These are phyloP conservation scores for Coelogynopora nodosa DNA, from an alignment of 2,888 invertebrate genomes.

Conservation along the genomic window DNA sequence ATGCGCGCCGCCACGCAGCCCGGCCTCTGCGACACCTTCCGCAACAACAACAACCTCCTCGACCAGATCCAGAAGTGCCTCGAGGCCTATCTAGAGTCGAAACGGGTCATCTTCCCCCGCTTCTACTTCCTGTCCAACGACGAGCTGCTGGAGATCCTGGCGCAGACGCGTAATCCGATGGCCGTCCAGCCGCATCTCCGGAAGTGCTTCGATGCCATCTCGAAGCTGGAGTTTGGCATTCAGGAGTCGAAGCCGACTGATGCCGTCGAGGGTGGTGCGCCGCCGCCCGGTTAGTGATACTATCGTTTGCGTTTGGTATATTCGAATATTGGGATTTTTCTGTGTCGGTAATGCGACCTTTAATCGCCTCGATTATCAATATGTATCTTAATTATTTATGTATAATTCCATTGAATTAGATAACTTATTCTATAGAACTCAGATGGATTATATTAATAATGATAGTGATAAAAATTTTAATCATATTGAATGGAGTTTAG, in stretches of 20 bases:
- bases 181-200: slow-evolving; percentile 83
- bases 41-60: slow-evolving; percentile 67
- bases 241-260: slow-evolving; percentile 6
- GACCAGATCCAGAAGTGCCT: slow-evolving; percentile 85
- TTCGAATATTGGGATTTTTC: too few species aligned
- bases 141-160: slow-evolving; percentile 80
- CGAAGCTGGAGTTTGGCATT: slow-evolving; percentile 61
- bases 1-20: slow-evolving; percentile 75
- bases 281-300: background rate
- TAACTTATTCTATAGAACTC: too few species aligned
- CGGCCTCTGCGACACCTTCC: slow-evolving; percentile 50
- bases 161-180: slow-evolving; percentile 78
- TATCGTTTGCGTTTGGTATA: too few species aligned
- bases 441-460: too few species aligned
- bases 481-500: too few species aligned
- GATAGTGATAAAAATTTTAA: too few species aligned
- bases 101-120: slow-evolving; percentile 76
- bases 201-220: slow-evolving; percentile 72
- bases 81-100: slow-evolving; percentile 82
- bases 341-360: too few species aligned
- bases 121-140: slow-evolving; percentile 87
- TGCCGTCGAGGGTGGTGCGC: background rate
- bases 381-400: too few species aligned
- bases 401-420: too few species aligned
- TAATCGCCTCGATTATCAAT: too few species aligned